Evolutionary conservation across 2,113 vertebrate genomes (phyloP).

Genomic region (Regulus satrapa): DNA sequence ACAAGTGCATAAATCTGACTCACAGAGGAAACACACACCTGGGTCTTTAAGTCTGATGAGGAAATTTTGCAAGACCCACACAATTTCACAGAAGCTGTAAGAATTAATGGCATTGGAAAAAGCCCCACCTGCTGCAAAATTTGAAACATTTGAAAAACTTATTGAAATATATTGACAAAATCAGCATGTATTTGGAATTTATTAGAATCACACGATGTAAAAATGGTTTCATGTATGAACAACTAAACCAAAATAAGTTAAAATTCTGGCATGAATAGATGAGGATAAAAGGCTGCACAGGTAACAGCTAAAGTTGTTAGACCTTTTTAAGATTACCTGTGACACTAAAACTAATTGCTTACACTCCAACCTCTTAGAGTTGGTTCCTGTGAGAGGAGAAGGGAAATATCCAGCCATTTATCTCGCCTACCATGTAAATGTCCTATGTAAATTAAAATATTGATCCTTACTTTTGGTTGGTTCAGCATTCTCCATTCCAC

Average conservation of each 20-base stretch:
- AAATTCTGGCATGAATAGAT: neutral
- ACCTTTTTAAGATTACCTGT: neutral
- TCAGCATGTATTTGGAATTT: neutral
- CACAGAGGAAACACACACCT: neutral
- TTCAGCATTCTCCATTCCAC: neutral
- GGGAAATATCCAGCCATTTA: neutral
- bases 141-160: neutral
- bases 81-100: neutral
- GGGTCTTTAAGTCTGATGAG: neutral
- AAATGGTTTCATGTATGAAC: neutral
- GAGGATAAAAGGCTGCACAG: neutral
- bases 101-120: neutral
- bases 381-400: neutral
- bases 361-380: neutral
- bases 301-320: neutral
- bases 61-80: accelerated
- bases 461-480: neutral
- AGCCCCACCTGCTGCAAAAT: neutral
- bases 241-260: neutral
- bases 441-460: constrained; percentile 40
- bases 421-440: neutral
- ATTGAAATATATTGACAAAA: neutral
- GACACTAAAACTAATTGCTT: constrained; percentile 12
- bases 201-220: neutral
- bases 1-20: neutral